Evolutionary conservation across 1,140 invertebrate genomes (phyloP).

Genomic region (Nebria ingens): DNA sequence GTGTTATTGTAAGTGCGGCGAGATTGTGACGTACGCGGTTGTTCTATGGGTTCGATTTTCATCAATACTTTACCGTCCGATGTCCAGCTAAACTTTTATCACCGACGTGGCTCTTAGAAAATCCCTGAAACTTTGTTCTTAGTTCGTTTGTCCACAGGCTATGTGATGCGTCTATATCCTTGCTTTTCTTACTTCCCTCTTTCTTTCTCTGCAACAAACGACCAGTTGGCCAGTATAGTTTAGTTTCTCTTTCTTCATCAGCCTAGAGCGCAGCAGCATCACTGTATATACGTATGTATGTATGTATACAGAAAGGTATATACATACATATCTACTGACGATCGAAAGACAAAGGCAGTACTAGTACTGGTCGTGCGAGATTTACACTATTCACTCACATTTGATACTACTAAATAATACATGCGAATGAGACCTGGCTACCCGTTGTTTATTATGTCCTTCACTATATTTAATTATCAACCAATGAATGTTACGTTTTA

Average conservation of each 20-base stretch:
- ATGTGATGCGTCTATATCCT: background rate
- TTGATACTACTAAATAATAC: background rate
- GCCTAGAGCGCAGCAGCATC: background rate
- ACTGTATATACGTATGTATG: no score
- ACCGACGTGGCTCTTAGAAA: conserved; percentile 16
- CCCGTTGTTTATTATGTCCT: no score
- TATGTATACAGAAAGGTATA: conserved; percentile 2
- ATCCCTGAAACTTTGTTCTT: conserved; percentile 25
- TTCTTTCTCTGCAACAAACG: background rate
- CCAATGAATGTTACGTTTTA: no score
- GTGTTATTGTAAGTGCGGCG: background rate
- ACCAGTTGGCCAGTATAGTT: no score
- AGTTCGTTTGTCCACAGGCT: conserved; percentile 23
- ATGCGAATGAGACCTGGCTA: no score
- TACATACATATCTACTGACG: background rate
- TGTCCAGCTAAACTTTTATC: conserved; percentile 20
- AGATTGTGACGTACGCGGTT: background rate
- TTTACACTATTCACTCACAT: background rate
- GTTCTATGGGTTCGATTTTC: background rate
- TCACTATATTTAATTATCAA: no score
- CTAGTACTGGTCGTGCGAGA: background rate
- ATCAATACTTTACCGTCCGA: conserved; percentile 19
- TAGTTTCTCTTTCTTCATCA: background rate
- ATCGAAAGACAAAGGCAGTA: background rate
- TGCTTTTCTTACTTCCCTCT: background rate